These are phyloP conservation scores for Potamilus streckersoni DNA, from an alignment of 1,140 invertebrate species.

Conservation along the genomic window DNA sequence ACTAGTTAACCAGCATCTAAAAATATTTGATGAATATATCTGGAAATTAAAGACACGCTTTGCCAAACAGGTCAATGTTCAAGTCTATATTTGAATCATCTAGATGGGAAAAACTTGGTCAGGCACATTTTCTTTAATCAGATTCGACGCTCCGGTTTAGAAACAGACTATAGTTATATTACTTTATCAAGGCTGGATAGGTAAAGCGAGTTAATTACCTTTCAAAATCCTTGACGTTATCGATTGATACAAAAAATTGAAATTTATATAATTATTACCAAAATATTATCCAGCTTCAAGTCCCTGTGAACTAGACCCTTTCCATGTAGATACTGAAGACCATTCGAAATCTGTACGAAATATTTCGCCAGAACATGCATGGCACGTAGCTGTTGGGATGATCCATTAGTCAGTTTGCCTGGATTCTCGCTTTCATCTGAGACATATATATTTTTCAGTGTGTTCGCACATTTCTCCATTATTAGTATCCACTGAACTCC, in stretches of 20 bases:
- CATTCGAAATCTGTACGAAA: slow-evolving; percentile 44
- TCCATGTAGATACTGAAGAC: slow-evolving; percentile 51
- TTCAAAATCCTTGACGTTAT: not conserved
- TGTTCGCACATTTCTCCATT: slow-evolving; percentile 51
- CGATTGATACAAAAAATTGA: not conserved
- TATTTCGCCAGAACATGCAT: slow-evolving; percentile 44
- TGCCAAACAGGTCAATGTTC: no score
- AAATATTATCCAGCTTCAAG: slow-evolving; percentile 61
- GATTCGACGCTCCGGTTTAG: no score
- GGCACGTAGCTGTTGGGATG: slow-evolving; percentile 26
- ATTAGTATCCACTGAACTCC: slow-evolving; percentile 54
- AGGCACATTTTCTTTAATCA: no score
- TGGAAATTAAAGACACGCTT: no score
- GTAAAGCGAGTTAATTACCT: no score
- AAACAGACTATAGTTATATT: not conserved
- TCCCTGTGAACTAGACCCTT: slow-evolving; percentile 59
- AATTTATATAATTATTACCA: slow-evolving; percentile 45
- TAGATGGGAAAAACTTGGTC: no score
- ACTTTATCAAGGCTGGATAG: not conserved
- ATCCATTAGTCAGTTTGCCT: slow-evolving; percentile 17
- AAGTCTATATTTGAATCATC: no score
- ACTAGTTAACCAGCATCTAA: no score
- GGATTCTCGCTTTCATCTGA: slow-evolving; percentile 28
- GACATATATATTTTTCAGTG: slow-evolving; percentile 46
- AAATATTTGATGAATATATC: no score